Percentiles rank a stretch among this genome's conserved stretches.
phyloP scores from a whole-genome alignment of 1,140 invertebrate species.

The Neocloeon triangulifer region DNA sequence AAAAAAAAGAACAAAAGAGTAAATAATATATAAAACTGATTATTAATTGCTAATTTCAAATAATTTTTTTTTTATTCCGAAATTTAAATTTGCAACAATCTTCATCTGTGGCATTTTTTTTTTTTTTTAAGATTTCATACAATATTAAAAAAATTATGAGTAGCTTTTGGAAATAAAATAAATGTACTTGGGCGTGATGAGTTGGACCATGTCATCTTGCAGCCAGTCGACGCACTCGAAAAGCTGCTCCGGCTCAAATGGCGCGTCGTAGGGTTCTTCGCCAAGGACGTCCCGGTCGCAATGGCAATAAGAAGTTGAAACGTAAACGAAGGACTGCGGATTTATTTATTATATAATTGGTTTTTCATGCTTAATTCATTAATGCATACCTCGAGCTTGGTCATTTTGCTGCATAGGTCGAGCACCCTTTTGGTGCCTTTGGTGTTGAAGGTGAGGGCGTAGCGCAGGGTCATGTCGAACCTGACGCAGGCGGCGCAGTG shows the following conservation, averaged over 20 bases:
- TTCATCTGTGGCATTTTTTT: too few species aligned
- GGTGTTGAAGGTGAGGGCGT: slow-evolving; percentile 24
- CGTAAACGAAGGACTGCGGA: slow-evolving; percentile 40
- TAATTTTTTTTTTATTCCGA: too few species aligned
- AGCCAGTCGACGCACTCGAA: slow-evolving; percentile 17
- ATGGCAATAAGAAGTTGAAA: slow-evolving; percentile 65
- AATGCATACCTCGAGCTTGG: slow-evolving; percentile 12
- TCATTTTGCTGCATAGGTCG: slow-evolving; percentile 16
- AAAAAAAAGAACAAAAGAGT: too few species aligned
- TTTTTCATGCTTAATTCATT: background rate
- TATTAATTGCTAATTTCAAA: too few species aligned
- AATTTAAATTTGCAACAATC: too few species aligned
- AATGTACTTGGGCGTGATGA: slow-evolving; percentile 1
- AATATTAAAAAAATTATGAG: too few species aligned
- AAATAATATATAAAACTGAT: too few species aligned
- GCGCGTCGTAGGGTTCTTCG: slow-evolving; percentile 38
- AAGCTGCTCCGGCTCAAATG: slow-evolving; percentile 43
- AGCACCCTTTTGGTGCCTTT: slow-evolving; percentile 21
- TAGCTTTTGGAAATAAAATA: too few species aligned
- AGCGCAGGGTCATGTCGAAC: slow-evolving; percentile 24
- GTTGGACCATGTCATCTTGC: background rate
- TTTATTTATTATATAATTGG: background rate
- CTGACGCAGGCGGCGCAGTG: slow-evolving; percentile 75
- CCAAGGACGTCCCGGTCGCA: slow-evolving; percentile 41
- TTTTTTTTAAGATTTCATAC: too few species aligned